These are phyloP conservation scores for Synanthedon andrenaeformis DNA, from an alignment of 2,888 invertebrate genomes.

Conservation along the genomic window DNA sequence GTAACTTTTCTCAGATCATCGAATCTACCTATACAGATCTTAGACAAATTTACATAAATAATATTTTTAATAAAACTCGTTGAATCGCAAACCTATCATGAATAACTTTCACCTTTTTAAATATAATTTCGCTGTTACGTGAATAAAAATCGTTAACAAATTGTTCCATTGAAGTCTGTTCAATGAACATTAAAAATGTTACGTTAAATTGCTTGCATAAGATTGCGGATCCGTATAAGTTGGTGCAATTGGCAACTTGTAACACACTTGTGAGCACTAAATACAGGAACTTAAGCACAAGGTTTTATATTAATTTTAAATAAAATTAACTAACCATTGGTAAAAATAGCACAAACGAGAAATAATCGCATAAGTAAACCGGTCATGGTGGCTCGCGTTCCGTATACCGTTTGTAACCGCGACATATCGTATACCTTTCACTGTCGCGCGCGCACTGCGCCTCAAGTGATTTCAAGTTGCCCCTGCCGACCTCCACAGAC, in stretches of 20 bases:
- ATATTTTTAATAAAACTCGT: neutral
- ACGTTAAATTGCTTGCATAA: conserved; percentile 60
- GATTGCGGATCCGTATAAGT: conserved; percentile 25
- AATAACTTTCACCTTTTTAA: conserved; percentile 41
- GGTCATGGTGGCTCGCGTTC: conserved; percentile 39
- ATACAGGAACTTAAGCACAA: neutral
- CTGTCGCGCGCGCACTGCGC: conserved; percentile 58
- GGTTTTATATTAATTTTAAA: neutral
- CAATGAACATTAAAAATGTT: conserved; percentile 16
- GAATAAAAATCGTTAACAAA: neutral
- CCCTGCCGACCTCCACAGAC: conserved; percentile 43
- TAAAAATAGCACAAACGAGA: conserved; percentile 50
- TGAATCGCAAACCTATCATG: conserved; percentile 15
- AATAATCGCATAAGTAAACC: conserved; percentile 42
- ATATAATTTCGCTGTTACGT: conserved; percentile 38
- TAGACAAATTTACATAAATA: neutral
- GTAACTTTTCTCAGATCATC: neutral
- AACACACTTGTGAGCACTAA: no score
- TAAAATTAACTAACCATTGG: conserved; percentile 45
- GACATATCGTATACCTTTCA: conserved; percentile 57
- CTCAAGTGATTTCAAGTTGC: conserved; percentile 8
- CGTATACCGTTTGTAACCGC: conserved; percentile 28
- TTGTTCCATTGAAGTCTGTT: neutral
- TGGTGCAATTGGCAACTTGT: no score
- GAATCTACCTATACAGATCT: neutral